phyloP scores from a whole-genome alignment of 2,888 invertebrate genomes.

The Lathronympha strigana region DNA sequence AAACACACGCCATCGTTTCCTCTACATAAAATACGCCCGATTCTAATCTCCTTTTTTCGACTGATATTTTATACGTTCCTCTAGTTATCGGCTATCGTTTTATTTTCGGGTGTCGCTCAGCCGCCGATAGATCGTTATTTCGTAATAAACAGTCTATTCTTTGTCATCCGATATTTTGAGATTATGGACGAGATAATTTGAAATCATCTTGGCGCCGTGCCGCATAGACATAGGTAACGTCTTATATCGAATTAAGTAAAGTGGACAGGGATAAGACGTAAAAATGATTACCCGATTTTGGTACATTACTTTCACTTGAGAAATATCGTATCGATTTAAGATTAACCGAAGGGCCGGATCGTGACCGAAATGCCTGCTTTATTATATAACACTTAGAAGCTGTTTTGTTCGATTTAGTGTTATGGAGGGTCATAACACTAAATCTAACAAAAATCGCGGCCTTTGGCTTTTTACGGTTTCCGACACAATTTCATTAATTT shows the following conservation, averaged over 20 bases:
- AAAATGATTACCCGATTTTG: conserved; percentile 56
- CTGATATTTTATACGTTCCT: conserved; percentile 72
- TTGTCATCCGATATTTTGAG: conserved; percentile 81
- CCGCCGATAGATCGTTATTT: conserved; percentile 77
- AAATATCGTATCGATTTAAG: conserved; percentile 43
- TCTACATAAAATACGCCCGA: conserved; percentile 78
- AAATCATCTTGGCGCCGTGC: conserved; percentile 68
- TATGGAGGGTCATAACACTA: conserved; percentile 15
- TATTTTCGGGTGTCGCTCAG: conserved; percentile 79
- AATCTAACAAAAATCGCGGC: neutral
- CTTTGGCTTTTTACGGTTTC: neutral
- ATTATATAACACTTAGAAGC: conserved; percentile 22
- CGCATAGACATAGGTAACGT: conserved; percentile 63
- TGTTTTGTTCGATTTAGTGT: conserved; percentile 33
- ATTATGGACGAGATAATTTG: conserved; percentile 67
- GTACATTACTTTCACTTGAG: conserved; percentile 54
- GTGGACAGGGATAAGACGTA: conserved; percentile 47
- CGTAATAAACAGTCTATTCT: conserved; percentile 81
- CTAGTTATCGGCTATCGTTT: conserved; percentile 65
- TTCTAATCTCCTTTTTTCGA: conserved; percentile 77
- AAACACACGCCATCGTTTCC: conserved; percentile 77
- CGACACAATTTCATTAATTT: neutral
- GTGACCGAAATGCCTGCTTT: conserved; percentile 38
- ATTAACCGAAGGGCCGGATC: conserved; percentile 38
- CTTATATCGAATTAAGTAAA: conserved; percentile 61